These are phyloP conservation scores for Gracilinanus agilis DNA, from an alignment of 2,113 vertebrate genomes.

Conservation along the genomic window DNA sequence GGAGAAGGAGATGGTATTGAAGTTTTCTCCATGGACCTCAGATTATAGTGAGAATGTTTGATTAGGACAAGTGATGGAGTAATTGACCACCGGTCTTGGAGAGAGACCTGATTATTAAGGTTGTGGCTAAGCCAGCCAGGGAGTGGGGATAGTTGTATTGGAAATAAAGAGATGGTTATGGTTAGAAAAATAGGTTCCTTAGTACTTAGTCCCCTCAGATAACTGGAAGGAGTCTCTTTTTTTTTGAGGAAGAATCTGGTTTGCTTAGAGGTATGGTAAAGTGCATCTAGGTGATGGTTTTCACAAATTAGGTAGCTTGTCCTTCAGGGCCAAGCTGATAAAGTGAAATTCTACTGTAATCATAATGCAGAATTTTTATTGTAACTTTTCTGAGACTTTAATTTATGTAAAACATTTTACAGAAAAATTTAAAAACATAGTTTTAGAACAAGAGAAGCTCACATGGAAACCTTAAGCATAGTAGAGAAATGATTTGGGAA, in stretches of 20 bases:
- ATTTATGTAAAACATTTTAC: constrained; percentile 61
- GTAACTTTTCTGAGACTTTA: neutral
- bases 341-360: neutral
- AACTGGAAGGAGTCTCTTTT: neutral
- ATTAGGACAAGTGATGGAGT: too few relatives aligned
- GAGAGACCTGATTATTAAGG: too few relatives aligned
- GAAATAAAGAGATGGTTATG: too few relatives aligned
- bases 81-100: too few relatives aligned
- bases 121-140: too few relatives aligned
- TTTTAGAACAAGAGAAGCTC: neutral
- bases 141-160: too few relatives aligned
- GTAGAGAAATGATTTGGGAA: neutral
- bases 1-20: too few relatives aligned
- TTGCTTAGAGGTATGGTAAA: neutral
- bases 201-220: neutral
- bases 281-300: neutral
- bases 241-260: neutral
- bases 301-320: neutral
- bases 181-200: neutral
- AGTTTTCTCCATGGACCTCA: too few relatives aligned
- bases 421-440: constrained; percentile 49
- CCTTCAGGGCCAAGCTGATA: neutral
- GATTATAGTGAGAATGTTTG: too few relatives aligned
- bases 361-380: neutral
- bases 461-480: neutral